Conservation (phyloP, 2,797 vertebrate species). For the Ciconia nigra region DNA sequence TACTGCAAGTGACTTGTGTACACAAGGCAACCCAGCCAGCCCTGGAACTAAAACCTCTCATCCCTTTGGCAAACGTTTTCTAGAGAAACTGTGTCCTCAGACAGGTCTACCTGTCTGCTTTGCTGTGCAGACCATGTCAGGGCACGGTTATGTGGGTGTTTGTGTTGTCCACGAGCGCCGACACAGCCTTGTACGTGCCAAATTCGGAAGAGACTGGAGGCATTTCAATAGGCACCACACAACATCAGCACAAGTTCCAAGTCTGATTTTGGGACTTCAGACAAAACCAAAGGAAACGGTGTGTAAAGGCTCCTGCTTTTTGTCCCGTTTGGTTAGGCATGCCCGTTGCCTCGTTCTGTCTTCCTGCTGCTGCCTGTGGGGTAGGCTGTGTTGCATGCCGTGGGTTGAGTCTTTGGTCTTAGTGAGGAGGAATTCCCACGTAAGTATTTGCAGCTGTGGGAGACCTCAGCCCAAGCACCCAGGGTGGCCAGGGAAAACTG, state of each 20-base stretch:
- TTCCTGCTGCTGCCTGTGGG: neutral
- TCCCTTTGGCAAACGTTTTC: neutral
- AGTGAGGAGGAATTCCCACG: neutral
- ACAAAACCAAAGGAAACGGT: neutral
- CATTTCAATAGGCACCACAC: rapidly evolving
- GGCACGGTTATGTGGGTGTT: rapidly evolving
- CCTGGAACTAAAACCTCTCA: neutral
- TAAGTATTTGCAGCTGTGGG: neutral
- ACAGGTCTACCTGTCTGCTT: neutral
- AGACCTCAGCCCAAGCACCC: neutral
- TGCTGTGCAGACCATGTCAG: neutral
- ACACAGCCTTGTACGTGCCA: neutral
- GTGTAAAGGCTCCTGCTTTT: neutral
- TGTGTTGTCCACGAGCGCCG: neutral
- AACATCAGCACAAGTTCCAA: neutral
- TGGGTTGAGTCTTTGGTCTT: neutral
- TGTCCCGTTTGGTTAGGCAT: rapidly evolving
- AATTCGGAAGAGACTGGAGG: rapidly evolving
- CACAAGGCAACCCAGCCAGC: neutral
- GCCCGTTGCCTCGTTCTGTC: rapidly evolving
- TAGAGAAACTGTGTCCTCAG: neutral
- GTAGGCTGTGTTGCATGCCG: neutral
- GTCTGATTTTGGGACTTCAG: neutral
- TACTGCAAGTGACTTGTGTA: rapidly evolving
- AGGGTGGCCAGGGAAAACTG: neutral